These are phyloP conservation scores for Clarias platycephalus DNA, from an alignment of 2,797 vertebrate species.

Conservation along the genomic window DNA sequence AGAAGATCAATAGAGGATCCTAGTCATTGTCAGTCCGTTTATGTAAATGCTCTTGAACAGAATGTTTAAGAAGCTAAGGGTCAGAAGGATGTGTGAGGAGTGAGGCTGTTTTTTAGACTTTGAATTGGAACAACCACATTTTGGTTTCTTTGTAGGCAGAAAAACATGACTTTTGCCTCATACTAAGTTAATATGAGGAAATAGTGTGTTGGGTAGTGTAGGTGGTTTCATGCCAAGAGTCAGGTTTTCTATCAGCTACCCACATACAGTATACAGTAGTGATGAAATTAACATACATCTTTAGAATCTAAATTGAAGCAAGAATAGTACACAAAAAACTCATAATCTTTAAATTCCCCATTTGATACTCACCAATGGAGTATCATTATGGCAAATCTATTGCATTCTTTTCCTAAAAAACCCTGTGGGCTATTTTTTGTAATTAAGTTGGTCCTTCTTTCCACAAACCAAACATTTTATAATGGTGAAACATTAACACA, in stretches of 20 bases:
- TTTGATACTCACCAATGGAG: not conserved
- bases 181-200: not conserved
- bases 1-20: not conserved
- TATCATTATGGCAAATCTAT: not conserved
- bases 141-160: not conserved
- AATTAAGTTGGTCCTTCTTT: not conserved
- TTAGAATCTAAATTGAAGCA: not conserved
- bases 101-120: not conserved
- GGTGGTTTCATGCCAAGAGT: not conserved
- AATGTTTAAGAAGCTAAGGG: not conserved
- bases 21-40: not conserved
- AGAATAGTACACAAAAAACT: not conserved
- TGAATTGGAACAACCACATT: not conserved
- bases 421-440: not conserved
- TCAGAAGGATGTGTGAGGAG: not conserved
- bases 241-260: not conserved
- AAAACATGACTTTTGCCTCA: not conserved
- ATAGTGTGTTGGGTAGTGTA: conserved; percentile 2
- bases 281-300: not conserved
- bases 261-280: not conserved
- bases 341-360: not conserved
- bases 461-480: not conserved
- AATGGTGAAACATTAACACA: not conserved
- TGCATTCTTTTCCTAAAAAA: not conserved
- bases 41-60: not conserved